Percentiles rank a stretch among this genome's conserved stretches.
Evolutionary conservation across 2,888 invertebrate genomes (phyloP).

Genomic region (Heliconius ethilla): DNA sequence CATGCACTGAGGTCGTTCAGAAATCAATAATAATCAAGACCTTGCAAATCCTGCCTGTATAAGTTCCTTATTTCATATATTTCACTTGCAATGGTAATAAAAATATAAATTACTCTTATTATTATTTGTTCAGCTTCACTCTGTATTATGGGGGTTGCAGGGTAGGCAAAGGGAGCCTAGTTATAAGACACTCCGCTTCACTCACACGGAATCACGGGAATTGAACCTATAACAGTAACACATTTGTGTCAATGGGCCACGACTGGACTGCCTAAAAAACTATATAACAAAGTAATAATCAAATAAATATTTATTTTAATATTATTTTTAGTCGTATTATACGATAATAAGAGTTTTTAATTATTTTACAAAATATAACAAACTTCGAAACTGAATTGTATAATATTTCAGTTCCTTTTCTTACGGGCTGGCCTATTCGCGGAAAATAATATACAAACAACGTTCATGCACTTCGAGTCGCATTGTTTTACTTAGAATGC

Average conservation of each 20-base stretch:
- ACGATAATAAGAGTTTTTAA: not conserved
- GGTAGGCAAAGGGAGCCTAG: too few species aligned
- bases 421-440: not conserved
- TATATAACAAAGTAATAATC: too few species aligned
- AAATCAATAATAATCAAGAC: constrained; percentile 24
- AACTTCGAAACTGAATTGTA: not conserved
- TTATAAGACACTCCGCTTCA: too few species aligned
- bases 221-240: too few species aligned
- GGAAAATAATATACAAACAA: not conserved
- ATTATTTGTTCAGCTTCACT: too few species aligned
- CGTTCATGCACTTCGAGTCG: not conserved
- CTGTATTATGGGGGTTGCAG: too few species aligned
- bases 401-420: not conserved
- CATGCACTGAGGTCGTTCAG: constrained; percentile 7
- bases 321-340: not conserved
- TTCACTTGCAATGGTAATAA: not conserved
- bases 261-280: too few species aligned
- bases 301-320: too few species aligned
- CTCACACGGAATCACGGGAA: too few species aligned
- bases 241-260: too few species aligned
- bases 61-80: not conserved
- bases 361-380: not conserved
- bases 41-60: not conserved
- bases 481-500: not conserved
- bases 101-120: not conserved